Evolutionary conservation across 1,140 invertebrate genomes (phyloP).

Genomic region (Drosophila sp.): DNA sequence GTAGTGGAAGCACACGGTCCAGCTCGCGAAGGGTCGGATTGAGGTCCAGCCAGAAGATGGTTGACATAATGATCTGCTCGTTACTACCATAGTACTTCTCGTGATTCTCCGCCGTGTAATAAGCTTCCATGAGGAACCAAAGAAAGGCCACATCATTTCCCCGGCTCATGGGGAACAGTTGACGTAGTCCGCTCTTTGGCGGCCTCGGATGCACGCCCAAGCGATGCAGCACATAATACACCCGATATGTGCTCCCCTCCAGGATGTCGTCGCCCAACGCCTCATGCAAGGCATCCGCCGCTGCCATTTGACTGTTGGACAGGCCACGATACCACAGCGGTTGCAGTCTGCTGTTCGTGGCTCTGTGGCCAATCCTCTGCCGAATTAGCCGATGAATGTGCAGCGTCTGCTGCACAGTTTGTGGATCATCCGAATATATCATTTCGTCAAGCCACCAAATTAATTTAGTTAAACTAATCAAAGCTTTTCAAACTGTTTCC

Average conservation of each 20-base stretch:
- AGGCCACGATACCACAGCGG: conserved; percentile 61
- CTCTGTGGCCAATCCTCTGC: neutral
- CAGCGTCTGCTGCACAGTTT: neutral
- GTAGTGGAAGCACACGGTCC: conserved; percentile 64
- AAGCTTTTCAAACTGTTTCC: neutral
- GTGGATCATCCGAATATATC: neutral
- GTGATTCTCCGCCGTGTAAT: conserved; percentile 45
- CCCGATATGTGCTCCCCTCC: conserved; percentile 29
- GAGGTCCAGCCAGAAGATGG: conserved; percentile 71
- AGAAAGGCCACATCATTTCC: conserved; percentile 72
- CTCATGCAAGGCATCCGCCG: conserved; percentile 12
- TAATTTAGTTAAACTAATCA: conserved; percentile 4
- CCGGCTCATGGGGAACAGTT: conserved; percentile 44
- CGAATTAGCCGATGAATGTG: conserved; percentile 5
- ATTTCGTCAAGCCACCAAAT: neutral
- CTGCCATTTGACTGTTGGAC: conserved; percentile 47
- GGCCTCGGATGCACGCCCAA: conserved; percentile 52
- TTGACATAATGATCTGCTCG: conserved; percentile 69
- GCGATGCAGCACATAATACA: conserved; percentile 1
- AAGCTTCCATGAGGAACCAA: conserved; percentile 75
- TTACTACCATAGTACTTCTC: conserved; percentile 46
- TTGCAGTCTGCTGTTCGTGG: neutral
- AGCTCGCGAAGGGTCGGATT: conserved; percentile 59
- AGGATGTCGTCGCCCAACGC: conserved; percentile 46
- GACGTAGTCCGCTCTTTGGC: neutral